phyloP scores from a whole-genome alignment of 2,888 invertebrate genomes.

The Erebia aethiops region DNA sequence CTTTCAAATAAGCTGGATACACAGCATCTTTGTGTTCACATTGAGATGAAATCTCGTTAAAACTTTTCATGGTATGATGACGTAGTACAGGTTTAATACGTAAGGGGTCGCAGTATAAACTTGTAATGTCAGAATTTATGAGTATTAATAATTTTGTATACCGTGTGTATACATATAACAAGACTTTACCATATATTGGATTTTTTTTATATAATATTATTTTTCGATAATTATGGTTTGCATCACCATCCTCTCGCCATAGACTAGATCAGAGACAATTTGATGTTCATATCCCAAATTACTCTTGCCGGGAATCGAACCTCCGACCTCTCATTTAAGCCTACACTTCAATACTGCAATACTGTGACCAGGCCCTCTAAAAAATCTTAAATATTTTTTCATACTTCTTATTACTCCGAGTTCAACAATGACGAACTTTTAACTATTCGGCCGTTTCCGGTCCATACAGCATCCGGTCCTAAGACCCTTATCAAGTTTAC shows the following conservation, averaged over 20 bases:
- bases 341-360: no score
- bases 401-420: background rate
- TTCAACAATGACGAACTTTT: conserved; percentile 13
- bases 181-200: background rate
- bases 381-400: no score
- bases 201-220: no score
- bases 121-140: background rate
- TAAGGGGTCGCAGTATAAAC: background rate
- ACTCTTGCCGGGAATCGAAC: no score
- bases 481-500: background rate
- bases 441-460: background rate
- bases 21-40: background rate
- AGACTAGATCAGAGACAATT: no score
- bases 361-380: no score
- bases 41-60: background rate
- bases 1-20: background rate
- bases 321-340: no score
- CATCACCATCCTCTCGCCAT: no score
- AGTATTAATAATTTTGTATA: background rate
- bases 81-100: background rate
- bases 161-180: background rate
- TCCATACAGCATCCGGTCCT: background rate
- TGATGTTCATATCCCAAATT: no score
- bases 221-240: background rate
- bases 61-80: background rate